Conservation (phyloP, 2,888 invertebrate species). For the Aplocera efformata region DNA sequence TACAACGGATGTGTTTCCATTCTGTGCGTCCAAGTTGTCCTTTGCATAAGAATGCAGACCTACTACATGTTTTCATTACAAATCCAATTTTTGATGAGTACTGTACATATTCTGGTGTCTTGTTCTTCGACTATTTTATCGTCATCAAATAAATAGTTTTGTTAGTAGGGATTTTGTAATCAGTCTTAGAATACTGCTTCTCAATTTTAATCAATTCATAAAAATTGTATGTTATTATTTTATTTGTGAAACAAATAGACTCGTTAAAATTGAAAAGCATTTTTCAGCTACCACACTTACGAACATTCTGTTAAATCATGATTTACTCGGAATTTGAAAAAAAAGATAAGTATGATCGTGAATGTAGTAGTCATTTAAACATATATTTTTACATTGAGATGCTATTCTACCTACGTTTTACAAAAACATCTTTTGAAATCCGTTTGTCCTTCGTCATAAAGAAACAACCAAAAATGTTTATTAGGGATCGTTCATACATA, state of each 20-base stretch:
- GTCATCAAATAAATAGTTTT: conserved; percentile 65
- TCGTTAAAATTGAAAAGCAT: conserved; percentile 53
- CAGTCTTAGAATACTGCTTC: conserved; percentile 42
- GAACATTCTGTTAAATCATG: conserved; percentile 27
- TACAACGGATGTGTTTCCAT: conserved; percentile 42
- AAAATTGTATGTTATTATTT: neutral
- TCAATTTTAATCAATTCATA: conserved; percentile 43
- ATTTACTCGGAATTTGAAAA: too few relatives aligned
- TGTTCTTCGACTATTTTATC: conserved; percentile 65
- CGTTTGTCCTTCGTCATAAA: conserved; percentile 46
- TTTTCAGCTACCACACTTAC: conserved; percentile 40
- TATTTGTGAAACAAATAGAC: neutral
- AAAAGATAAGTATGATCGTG: too few relatives aligned
- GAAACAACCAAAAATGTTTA: conserved; percentile 47
- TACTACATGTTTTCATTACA: conserved; percentile 52
- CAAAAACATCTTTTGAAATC: conserved; percentile 45
- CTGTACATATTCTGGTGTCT: conserved; percentile 54
- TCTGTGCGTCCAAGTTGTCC: conserved; percentile 47
- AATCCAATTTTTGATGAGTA: conserved; percentile 73
- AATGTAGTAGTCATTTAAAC: conserved; percentile 41
- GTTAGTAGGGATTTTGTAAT: conserved; percentile 53
- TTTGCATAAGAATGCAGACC: conserved; percentile 50
- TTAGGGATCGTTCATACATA: conserved; percentile 15
- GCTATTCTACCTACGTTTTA: conserved; percentile 71
- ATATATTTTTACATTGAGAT: conserved; percentile 41